Base-by-base conservation (phyloP, 2,888 invertebrate genomes). In the Galerucella calmariensis region DNA sequence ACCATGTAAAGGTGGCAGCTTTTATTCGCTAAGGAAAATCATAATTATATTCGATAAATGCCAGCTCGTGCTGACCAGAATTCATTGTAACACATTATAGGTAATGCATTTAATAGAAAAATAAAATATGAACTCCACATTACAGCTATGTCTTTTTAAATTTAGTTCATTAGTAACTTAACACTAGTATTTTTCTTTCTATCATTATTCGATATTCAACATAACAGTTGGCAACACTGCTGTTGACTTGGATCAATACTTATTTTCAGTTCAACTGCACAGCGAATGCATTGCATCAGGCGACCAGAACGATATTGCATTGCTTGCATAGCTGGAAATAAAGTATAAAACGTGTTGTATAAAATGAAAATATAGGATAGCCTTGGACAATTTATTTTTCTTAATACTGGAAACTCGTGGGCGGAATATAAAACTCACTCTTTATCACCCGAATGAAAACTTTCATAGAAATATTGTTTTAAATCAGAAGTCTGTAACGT, bases 191-290 rank as follows among this genome's bases (percentile, higher is more conserved):
- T 41, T 41, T 41, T 41, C 35, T 35, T 35, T 35, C 35, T 35
- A 35, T 35, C 35, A 41, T 41, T 41, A 41, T 48, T 48, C 56
- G 20, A 20, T 56, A 56, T 65, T 46, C 16, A 65, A 2, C 63
- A 12, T 46, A 44, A 44, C 9, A 20, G 20, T 16, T 20, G 63
- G 63, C 63, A 65, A 65, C 63, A 44, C 20, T 46, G 63, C 46
- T 12, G n/a, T 12, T 35, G 6, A n/a, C 35, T 16, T 14, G 41
- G 72, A 72, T 72, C 72, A 72, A 72, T 72, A 72, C 66, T 59
- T 59, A 66, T 72, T 59, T 66, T 72, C 53, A 59, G 48, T 72
- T 67, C 35, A 48, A 66, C 27, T 72, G 72, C 72, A 72, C 66
- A 44, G 4, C n/a, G 72, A 46, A 59, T 63, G 69, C 48, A 27